phyloP scores from a whole-genome alignment of 2,113 vertebrate species.

The Microcebus ravelobensis region DNA sequence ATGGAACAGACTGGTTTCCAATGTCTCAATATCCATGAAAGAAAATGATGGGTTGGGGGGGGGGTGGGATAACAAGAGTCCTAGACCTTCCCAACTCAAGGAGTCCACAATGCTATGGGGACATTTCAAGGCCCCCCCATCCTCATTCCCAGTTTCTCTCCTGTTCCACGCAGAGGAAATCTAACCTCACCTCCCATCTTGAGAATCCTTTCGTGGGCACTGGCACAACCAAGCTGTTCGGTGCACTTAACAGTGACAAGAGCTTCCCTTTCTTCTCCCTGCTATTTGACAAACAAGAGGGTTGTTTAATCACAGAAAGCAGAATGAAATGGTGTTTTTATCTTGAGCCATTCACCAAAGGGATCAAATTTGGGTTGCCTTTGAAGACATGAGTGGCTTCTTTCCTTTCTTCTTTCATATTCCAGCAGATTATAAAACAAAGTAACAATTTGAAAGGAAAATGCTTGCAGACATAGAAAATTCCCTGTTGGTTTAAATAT shows the following conservation, averaged over 20 bases:
- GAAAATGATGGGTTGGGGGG: too few species aligned
- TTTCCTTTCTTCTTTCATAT: not conserved
- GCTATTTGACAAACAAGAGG: constrained; percentile 68
- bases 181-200: not conserved
- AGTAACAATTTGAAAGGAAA: constrained; percentile 7
- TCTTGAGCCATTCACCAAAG: constrained; percentile 56
- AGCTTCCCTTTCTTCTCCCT: constrained; percentile 40
- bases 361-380: constrained; percentile 70
- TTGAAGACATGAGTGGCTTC: constrained; percentile 63
- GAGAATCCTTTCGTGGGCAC: not conserved
- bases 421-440: constrained; percentile 22
- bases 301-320: constrained; percentile 72
- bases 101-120: not conserved
- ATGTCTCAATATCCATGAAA: not conserved
- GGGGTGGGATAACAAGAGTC: not conserved
- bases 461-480: not conserved
- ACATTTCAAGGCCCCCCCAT: not conserved
- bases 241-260: constrained; percentile 3
- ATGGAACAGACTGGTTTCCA: not conserved
- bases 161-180: not conserved
- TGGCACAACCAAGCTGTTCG: not conserved
- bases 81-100: not conserved
- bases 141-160: not conserved
- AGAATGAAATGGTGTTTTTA: constrained; percentile 64
- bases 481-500: not conserved